Conservation (phyloP, 2,113 vertebrate species). For the Mormyrus lacerda region DNA sequence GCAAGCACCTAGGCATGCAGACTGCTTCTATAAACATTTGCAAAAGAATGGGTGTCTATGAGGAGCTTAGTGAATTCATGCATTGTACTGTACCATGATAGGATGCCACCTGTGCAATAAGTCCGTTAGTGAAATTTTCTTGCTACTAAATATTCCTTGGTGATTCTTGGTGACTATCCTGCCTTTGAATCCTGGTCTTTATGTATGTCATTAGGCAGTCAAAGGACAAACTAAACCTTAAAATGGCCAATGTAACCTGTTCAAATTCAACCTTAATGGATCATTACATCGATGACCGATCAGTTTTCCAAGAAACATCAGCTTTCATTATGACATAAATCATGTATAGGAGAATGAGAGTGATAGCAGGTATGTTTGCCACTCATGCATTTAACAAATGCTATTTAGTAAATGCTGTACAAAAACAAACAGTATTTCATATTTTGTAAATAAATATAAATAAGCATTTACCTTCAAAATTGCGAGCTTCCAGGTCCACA, state of each 20-base stretch:
- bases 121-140: background rate
- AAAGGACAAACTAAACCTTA: background rate
- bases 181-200: background rate
- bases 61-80: too few species aligned
- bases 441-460: background rate
- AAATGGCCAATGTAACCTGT: background rate
- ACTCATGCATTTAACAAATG: background rate
- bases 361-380: background rate
- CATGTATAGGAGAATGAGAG: background rate
- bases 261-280: background rate
- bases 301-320: background rate
- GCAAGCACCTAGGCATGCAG: background rate
- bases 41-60: too few species aligned
- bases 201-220: background rate
- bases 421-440: background rate
- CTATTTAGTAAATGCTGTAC: background rate
- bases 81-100: too few species aligned
- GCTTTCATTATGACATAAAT: background rate
- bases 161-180: background rate
- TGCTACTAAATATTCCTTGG: background rate
- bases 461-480: slow-evolving; percentile 72
- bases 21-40: background rate
- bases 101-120: too few species aligned
- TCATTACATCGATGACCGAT: background rate
- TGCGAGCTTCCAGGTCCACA: slow-evolving; percentile 70